Base-by-base conservation (phyloP, 2,797 vertebrate genomes). In the Ispidina lecontei region DNA sequence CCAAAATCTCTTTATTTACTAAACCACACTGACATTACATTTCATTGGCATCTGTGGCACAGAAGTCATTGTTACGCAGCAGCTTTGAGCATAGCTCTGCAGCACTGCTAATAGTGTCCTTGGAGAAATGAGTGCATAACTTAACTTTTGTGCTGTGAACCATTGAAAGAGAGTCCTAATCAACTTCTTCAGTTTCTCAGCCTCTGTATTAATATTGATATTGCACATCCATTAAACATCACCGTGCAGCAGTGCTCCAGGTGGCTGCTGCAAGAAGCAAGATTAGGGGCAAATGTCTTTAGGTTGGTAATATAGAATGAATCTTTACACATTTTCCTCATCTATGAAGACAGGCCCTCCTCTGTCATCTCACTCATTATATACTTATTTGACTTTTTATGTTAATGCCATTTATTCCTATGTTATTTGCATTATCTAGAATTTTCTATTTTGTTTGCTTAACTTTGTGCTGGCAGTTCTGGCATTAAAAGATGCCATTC, bases 1-100 rank as follows among this genome's bases (percentile, higher is more conserved):
- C n/a, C n/a, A 5, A 71, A 84, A 78, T 63, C 46, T 90, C 31
- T 84, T 78, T 78, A 67, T 91, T 91, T 90, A 51, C 63, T 58
- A 26, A 47, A 90, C 55, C 23, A 47, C 0, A 2, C 31, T 0
- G 3, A 12, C 6, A 90, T 14, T 43, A 35, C 6, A 11, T 91
- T 75, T 78, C 77, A 47, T 14, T 77, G 67, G 67, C 7, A 9
- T 58, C 25, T 12, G 37, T 75, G 43, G 47, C n/a, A 47, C 74
- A 62, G n/a, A 78, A 94, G 43, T 52, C 51, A n/a, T 12, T 72
- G 77, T 75, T 90, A 81, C 8, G 5, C 62, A 80, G 76, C 54
- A 80, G 76, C 49, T 86, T 69, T 75, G 21, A 78, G 67, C 29
- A 6, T 19, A 78, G 71, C 68, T 93, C 43, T 91, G 55, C 63